Evolutionary conservation across 2,113 vertebrate genomes (phyloP).

Genomic region (Sula dactylatra): DNA sequence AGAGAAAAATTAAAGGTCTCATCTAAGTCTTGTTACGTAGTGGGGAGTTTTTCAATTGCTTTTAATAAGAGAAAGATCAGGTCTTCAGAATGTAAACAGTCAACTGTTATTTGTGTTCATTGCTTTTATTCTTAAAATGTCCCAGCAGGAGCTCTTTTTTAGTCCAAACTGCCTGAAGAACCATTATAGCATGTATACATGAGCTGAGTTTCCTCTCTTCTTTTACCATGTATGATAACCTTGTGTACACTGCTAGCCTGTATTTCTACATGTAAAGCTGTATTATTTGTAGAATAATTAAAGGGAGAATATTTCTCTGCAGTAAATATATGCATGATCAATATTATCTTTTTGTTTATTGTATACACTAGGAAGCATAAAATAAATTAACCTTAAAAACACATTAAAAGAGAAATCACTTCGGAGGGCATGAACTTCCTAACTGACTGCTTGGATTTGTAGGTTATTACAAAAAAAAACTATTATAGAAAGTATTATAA

Average conservation of each 20-base stretch:
- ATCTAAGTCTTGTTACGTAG: background rate
- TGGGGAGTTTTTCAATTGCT: background rate
- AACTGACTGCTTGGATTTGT: background rate
- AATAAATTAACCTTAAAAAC: background rate
- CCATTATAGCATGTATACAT: background rate
- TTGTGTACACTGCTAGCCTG: background rate
- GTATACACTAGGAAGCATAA: background rate
- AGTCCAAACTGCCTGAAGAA: background rate
- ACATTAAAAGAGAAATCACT: background rate
- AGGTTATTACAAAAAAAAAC: background rate
- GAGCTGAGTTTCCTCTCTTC: background rate
- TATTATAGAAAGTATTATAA: background rate
- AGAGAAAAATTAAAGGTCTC: background rate
- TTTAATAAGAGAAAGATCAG: background rate
- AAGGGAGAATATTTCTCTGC: background rate
- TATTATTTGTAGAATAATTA: background rate
- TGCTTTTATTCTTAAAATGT: background rate
- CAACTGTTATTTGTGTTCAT: constrained; percentile 1
- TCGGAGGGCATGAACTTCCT: background rate
- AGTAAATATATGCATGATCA: background rate
- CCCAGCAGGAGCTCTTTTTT: background rate
- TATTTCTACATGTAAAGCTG: background rate
- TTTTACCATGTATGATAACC: background rate
- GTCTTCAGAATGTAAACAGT: background rate
- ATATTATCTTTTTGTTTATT: background rate